A percentile compares a stretch with the other conserved stretches of the same genome.
These are phyloP conservation scores for Ceyx melanurus DNA, from an alignment of 2,113 vertebrate genomes.

Conservation along the genomic window DNA sequence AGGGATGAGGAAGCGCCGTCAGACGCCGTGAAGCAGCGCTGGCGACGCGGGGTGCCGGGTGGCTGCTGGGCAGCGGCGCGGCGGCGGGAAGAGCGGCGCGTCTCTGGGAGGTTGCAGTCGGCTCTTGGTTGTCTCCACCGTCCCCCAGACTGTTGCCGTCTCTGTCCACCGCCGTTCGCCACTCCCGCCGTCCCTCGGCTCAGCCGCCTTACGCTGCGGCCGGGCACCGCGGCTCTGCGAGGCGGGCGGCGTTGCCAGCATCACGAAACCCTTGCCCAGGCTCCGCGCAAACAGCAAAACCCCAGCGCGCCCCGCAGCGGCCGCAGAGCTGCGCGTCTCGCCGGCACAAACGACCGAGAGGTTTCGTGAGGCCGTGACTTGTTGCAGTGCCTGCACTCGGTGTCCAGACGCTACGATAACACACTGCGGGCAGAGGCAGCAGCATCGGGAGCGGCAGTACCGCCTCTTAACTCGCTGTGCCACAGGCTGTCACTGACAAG, in stretches of 20 bases:
- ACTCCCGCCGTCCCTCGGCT: background rate
- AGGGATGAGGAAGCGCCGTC: too few relatives aligned
- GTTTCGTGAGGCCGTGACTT: rapidly evolving
- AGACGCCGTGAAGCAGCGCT: background rate
- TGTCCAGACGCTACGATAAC: background rate
- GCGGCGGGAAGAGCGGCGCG: background rate
- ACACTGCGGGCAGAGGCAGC: background rate
- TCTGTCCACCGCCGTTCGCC: background rate
- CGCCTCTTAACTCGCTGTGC: too few relatives aligned
- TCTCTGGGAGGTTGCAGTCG: background rate
- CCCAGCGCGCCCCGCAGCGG: background rate
- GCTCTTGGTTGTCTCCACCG: background rate
- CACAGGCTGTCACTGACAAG: rapidly evolving
- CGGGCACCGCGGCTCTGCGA: background rate
- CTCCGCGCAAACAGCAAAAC: rapidly evolving
- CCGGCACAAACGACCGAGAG: background rate
- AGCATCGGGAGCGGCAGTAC: too few relatives aligned
- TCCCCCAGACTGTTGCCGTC: too few relatives aligned
- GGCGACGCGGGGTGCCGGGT: too few relatives aligned
- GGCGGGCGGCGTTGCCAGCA: background rate
- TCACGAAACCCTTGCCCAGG: too few relatives aligned
- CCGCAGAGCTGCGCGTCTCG: too few relatives aligned
- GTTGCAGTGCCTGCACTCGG: background rate
- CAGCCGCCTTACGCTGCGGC: background rate
- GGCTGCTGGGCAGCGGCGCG: too few relatives aligned